Evolutionary conservation across 2,888 invertebrate species (phyloP), one percentile per base, ranked within the genome.

Genomic region (Apotomis capreana): DNA sequence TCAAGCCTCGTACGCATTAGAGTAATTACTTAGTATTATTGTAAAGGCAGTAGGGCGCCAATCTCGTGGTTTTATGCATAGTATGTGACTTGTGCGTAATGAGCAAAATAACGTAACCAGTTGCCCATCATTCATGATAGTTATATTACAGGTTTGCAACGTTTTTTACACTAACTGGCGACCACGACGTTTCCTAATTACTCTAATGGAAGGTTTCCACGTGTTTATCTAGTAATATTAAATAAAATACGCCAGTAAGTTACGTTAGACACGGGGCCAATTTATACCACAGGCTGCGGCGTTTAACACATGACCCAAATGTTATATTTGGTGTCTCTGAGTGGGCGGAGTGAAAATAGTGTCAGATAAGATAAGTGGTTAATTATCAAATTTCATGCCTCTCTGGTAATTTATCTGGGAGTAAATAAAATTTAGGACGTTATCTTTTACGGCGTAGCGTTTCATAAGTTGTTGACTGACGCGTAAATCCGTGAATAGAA

Each of bases 311-410:
- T 80, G 79, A 79, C 80, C 82, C 78, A 80, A 80, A 80, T 83
- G 77, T 76, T 76, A 63, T 72, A 73, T 73, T 64, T 74, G 78
- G 77, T 78, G 79, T 79, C 62, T 62, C 60, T 8, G 80, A 84
- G 84, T 87, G 84, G 87, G 87, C 81, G 87, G 83, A 83, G 86
- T 76, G 83, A 86, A 86, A 86, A 87, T 86, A 83, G 85, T 82
- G 80, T 76, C 79, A 90, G 90, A 92, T 92, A 91, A 91, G 89
- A 88, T 88, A 85, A 87, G 87, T 84, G 82, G 82, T 84, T 89
- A 91, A 90, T 91, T 92, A 92, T 87, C 87, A 90, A 90, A 90
- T 89, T 91, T 90, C 84, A 89, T 87, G 86, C 85, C 82, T 87
- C 87, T 84, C 83, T 84, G 77, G 81, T 84, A 82, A 83, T 83